Evolutionary conservation across 2,888 invertebrate genomes (phyloP), one percentile per base, ranked within the genome.

Genomic region (Mystacides longicornis): DNA sequence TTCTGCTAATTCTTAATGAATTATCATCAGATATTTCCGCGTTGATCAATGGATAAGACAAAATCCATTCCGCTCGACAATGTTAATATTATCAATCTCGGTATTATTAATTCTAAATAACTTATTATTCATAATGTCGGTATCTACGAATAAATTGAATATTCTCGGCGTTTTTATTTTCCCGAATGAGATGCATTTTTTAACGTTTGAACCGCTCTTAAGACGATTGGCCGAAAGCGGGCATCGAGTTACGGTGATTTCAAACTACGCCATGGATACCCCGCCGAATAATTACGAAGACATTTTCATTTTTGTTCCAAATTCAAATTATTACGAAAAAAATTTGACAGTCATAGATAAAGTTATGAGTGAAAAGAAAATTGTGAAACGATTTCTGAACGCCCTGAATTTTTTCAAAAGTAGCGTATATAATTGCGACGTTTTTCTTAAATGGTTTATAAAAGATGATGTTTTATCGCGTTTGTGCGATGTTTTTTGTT

Each of bases 161-260:
- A 43, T 43, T 43, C 16, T 79, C 60, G 79, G 77, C 9, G 69
- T 80, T 64, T 79, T 80, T 65, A 78, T 79, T 14, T 64, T 72
- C 58, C 59, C 61, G 4, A 75, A 75, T 54, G 72, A 73, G 53
- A 79, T 74, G 63, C 79, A 80, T 67, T 74, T 78, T 64, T 64
- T 74, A 51, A 75, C 78, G 43, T 78, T 78, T 64, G 74, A 77
- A 56, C 69, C 69, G 22, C 66, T 81, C 49, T 70, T 81, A 60
- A 71, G 73, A 47, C 78, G 76, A 62, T 67, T 81, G 45, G 77
- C 77, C 14, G 71, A 69, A 62, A 69, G 74, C 21, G 74, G 78
- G 55, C 79, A 81, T 64, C 73, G 80, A 58, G 75, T 81, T 52
- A 78, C 78, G 22, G 71, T 81, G 63, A 71, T 80, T 48, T 76